phyloP scores from a whole-genome alignment of 2,797 vertebrate genomes.

The Margarornis squamiger region DNA sequence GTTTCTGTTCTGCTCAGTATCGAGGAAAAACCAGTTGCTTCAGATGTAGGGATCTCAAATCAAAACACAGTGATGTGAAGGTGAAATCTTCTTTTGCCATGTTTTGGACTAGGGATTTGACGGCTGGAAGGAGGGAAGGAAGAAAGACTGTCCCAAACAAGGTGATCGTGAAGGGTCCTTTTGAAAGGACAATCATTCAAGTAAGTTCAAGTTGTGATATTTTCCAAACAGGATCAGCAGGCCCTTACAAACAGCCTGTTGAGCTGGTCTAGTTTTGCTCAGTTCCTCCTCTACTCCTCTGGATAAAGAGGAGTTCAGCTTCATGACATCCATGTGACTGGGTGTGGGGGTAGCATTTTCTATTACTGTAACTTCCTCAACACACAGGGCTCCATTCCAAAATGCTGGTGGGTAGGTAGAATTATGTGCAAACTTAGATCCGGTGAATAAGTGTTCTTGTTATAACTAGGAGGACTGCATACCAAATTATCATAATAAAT shows the following conservation, averaged over 20 bases:
- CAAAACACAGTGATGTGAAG: background rate
- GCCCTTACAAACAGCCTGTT: background rate
- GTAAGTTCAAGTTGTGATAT: background rate
- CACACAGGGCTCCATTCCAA: background rate
- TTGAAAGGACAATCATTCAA: background rate
- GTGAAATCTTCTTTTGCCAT: rapidly evolving
- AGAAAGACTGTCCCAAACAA: background rate
- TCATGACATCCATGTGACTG: background rate
- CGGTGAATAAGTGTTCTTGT: background rate
- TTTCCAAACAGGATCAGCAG: background rate
- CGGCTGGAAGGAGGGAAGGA: background rate
- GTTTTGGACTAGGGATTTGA: background rate
- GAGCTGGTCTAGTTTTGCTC: background rate
- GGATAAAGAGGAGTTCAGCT: background rate
- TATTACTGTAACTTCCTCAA: background rate
- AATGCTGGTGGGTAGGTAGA: background rate
- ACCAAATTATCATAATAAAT: background rate
- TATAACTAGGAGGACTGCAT: background rate
- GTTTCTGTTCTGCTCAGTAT: background rate
- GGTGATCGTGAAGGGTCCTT: background rate
- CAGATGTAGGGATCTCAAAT: background rate
- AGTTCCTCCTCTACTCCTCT: background rate
- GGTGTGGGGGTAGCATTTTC: background rate
- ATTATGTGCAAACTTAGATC: background rate
- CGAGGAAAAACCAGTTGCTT: background rate